Evolutionary conservation across 2,113 vertebrate species (phyloP), one percentile per base, ranked within the genome.

Genomic region (Halcyon senegalensis): DNA sequence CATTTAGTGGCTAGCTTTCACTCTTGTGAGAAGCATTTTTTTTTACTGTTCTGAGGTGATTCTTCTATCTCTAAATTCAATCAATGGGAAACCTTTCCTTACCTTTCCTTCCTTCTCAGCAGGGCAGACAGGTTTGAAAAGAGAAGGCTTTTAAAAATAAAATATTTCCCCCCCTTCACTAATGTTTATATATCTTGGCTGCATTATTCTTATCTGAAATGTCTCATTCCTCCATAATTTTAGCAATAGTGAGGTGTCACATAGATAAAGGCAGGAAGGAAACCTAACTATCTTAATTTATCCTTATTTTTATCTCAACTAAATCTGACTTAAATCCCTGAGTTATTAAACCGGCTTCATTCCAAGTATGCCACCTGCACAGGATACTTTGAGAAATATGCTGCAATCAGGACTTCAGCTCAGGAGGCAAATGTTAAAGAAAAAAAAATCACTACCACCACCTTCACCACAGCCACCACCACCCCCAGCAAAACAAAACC

Each of bases 321-420:
- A 87, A 95, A 94, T 94, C 86, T 87, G 60, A 84, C 55, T 95
- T 96, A 94, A 95, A 92, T 91, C 90, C 64, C 30, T 82, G 35
- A 72, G 73, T 92, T 97, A 96, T 96, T 95, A 93, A 96, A 96
- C 53, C 3, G 35, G 64, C 83, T 68, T 55, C 21, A 69, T 95
- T 95, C 94, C 94, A 93, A 93, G 28, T 59, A 83, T 86, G 67
- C 90, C 92, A 96, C 94, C 88, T 96, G 93, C 70, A 83, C 79
- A 93, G 78, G 59, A 86, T 88, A 59, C 85, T 86, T 87, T 0
- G 0, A 92, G 50, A 94, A 91, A 84, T 72, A 88, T 28, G 23
- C n/a, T 86, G 46, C 37, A 92, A 67, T 66, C n/a, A 67, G 43
- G 80, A 67, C 62, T 68, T 24, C 59, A 88, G 39, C 51, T 94